These are phyloP conservation scores for Knipowitschia caucasica DNA, from an alignment of 2,797 vertebrate genomes.

Conservation along the genomic window DNA sequence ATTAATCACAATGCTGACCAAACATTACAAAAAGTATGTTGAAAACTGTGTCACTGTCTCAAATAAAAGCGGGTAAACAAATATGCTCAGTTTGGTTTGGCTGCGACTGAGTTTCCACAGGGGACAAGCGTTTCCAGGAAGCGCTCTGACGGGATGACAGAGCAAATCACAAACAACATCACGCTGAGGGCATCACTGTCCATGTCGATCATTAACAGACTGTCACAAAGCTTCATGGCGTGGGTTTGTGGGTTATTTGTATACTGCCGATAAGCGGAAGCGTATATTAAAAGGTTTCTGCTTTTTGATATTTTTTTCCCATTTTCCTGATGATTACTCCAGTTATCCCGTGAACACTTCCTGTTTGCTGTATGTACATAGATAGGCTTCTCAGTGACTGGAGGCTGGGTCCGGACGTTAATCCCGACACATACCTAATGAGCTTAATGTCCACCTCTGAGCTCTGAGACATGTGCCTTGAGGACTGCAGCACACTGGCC, in stretches of 20 bases:
- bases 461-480: slow-evolving; percentile 57
- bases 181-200: slow-evolving; percentile 26
- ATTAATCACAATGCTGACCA: neutral
- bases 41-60: neutral
- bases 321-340: too few species aligned
- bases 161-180: slow-evolving; percentile 47
- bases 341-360: too few species aligned
- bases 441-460: slow-evolving; percentile 72
- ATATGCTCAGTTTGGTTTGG: neutral
- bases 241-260: neutral
- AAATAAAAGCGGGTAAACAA: neutral
- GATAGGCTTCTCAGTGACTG: slow-evolving; percentile 47
- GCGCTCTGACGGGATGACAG: slow-evolving; percentile 51
- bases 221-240: slow-evolving; percentile 1
- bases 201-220: slow-evolving; percentile 35
- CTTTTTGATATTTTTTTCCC: neutral
- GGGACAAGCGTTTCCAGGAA: slow-evolving; percentile 43
- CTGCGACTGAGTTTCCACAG: slow-evolving; percentile 27
- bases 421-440: slow-evolving; percentile 68
- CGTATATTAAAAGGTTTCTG: neutral
- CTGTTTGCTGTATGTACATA: slow-evolving; percentile 39
- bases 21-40: neutral
- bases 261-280: neutral
- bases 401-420: slow-evolving; percentile 51
- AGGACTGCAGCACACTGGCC: slow-evolving; percentile 21